Conservation (phyloP, 1,140 invertebrate species). For the Aphaenogaster ashmeadi region DNA sequence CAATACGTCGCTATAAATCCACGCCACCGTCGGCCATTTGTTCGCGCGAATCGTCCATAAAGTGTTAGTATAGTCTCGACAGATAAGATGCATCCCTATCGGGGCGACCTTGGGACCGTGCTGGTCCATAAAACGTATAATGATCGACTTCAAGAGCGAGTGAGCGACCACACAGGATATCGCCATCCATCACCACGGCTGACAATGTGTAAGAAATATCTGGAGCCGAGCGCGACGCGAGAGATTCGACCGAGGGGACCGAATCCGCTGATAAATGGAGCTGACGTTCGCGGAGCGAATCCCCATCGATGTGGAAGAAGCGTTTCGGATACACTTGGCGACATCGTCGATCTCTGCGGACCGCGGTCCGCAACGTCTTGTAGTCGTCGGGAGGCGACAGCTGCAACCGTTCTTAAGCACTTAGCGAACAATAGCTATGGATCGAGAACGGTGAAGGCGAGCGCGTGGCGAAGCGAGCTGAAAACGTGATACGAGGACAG, state of each 20-base stretch:
- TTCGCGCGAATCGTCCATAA: conserved; percentile 27
- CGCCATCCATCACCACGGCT: conserved; percentile 33
- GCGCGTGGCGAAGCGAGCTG: not conserved
- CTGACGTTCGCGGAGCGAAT: not conserved
- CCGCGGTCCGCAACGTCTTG: not conserved
- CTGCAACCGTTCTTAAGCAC: conserved; percentile 36
- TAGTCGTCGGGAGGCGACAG: conserved; percentile 12
- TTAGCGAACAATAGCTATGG: conserved; percentile 10
- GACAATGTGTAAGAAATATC: conserved; percentile 60
- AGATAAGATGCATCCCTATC: conserved; percentile 47
- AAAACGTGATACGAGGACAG: not conserved
- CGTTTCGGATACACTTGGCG: not conserved
- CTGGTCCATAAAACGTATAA: conserved; percentile 38
- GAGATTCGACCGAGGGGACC: conserved; percentile 27
- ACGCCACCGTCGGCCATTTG: conserved; percentile 13
- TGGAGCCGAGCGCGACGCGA: not conserved
- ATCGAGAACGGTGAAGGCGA: not conserved
- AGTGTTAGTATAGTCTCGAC: not conserved
- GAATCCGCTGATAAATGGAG: conserved; percentile 41
- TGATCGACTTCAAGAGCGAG: conserved; percentile 11
- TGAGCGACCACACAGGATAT: conserved; percentile 2
- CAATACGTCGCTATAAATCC: conserved; percentile 33
- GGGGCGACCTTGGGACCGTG: not conserved
- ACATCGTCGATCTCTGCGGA: not conserved
- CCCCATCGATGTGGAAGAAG: not conserved